Evolutionary conservation across 2,797 vertebrate genomes (phyloP), one percentile per base, ranked within the genome.

Genomic region (Etheostoma perlongum): DNA sequence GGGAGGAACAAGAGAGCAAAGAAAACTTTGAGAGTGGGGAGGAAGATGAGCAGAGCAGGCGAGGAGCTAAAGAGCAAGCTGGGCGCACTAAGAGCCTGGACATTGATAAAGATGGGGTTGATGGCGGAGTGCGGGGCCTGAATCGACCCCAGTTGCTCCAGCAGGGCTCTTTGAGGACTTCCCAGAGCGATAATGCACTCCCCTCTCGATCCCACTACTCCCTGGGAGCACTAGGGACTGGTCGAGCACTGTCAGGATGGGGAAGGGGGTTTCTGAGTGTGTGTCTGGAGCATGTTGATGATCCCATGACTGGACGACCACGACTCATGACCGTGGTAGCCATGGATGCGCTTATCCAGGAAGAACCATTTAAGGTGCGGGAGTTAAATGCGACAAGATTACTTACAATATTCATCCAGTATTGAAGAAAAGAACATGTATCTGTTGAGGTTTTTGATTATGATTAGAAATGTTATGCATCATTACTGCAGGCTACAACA

Each of bases 201-300:
- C 93, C 93, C 1, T 94, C 90, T 68, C 85, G 91, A 78, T 91
- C 67, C 1, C 81, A 79, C n/a, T 93, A 87, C 78, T 87, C 81
- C 0, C 2, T 80, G 0, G 93, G 90, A 53, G 84, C 86, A 12
- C 78, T 89, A 5, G 93, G 93, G 64, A 91, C 91, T 0, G 94
- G 93, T 1, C 90, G 92, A 0, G 92, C 94, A 46, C 95, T 97
- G 72, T 94, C 93, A 0, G 90, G 94, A 23, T 97, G 97, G 96
- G 96, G 96, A 30, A 94, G 97, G 4, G 97, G 96, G 12, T 97
- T 97, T 27, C 47, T 95, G 61, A 95, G 95, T 75, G 93, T 97
- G 72, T 86, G 93, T 66, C 82, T 95, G 87, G 96, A 97, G 87
- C 84, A 60, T 61, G 93, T 97, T 62, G 91, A 94, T 0, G 97